Evolutionary conservation across 2,888 invertebrate species (phyloP).

Genomic region (Notodonta dromedarius): DNA sequence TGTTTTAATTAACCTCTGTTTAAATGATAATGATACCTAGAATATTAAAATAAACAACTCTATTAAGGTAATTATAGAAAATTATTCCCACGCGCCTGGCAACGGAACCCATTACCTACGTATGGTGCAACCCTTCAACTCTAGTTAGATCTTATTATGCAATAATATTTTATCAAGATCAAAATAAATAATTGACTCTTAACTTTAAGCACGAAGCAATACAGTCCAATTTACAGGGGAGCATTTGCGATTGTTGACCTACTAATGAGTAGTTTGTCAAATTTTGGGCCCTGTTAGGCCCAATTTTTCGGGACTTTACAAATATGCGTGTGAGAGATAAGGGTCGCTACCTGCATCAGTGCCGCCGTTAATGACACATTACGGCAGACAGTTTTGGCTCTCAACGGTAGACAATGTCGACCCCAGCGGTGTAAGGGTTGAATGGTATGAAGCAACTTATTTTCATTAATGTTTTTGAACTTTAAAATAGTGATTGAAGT

Average conservation of each 20-base stretch:
- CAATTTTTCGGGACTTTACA: constrained; percentile 61
- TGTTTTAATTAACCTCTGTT: background rate
- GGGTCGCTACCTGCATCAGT: constrained; percentile 77
- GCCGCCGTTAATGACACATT: constrained; percentile 71
- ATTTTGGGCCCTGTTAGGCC: constrained; percentile 12
- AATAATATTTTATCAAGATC: background rate
- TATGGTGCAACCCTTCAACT: constrained; percentile 33
- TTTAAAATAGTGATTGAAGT: background rate
- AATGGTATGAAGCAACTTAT: constrained; percentile 35
- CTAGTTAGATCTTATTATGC: constrained; percentile 13
- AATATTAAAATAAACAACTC: constrained; percentile 19
- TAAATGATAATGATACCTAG: background rate
- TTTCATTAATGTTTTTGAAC: constrained; percentile 44
- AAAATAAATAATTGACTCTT: background rate
- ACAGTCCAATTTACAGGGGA: background rate
- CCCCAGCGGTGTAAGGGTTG: constrained; percentile 42
- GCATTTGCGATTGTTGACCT: background rate
- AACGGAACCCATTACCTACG: constrained; percentile 17
- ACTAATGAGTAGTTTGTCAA: background rate
- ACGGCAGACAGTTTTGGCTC: constrained; percentile 63
- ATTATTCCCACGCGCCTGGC: constrained; percentile 13
- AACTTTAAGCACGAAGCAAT: background rate
- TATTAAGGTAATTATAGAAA: constrained; percentile 19
- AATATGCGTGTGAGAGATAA: constrained; percentile 70
- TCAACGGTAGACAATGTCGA: constrained; percentile 31